phyloP scores from a whole-genome alignment of 2,113 vertebrate genomes.

The Podilymbus podiceps region DNA sequence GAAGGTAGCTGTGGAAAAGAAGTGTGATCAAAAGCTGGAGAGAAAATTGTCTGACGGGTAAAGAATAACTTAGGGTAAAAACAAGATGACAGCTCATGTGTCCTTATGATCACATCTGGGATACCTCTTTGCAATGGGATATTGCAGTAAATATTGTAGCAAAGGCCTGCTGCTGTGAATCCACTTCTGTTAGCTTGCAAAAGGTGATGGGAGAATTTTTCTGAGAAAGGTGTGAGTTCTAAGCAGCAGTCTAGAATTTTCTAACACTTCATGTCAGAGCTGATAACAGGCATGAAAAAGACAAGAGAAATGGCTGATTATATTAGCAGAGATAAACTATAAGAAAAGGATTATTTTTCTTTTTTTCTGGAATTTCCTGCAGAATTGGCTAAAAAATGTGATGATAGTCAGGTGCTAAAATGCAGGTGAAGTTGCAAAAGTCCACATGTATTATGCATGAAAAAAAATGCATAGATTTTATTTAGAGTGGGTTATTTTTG shows the following conservation, averaged over 20 bases:
- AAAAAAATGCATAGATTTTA: neutral
- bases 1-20: neutral
- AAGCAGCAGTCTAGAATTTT: neutral
- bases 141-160: neutral
- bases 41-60: neutral
- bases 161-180: neutral
- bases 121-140: neutral
- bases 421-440: neutral
- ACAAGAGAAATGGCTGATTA: neutral
- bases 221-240: neutral
- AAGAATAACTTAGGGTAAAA: neutral
- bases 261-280: neutral
- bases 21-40: neutral
- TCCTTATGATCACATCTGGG: neutral
- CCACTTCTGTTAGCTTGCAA: neutral
- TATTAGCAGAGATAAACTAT: neutral
- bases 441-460: neutral
- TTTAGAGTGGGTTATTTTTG: neutral
- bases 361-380: neutral
- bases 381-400: neutral
- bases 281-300: neutral
- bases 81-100: neutral
- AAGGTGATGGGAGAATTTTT: neutral
- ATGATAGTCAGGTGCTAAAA: neutral
- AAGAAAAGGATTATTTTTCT: neutral